Evolutionary conservation across 2,113 vertebrate genomes (phyloP).

Genomic region (Eurystomus gularis): DNA sequence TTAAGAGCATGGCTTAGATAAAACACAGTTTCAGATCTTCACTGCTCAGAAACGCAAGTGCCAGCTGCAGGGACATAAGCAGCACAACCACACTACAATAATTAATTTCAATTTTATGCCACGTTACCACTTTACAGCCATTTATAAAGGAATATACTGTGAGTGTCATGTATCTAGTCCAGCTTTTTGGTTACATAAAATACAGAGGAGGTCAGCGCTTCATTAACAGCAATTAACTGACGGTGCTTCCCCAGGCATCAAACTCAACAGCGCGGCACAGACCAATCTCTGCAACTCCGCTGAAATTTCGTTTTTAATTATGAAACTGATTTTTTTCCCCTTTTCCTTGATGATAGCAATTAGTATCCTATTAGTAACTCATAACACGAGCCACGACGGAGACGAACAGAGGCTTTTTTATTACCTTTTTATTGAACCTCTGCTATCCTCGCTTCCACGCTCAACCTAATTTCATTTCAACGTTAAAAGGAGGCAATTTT

Average conservation of each 20-base stretch:
- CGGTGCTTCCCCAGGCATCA: not conserved
- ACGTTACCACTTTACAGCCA: not conserved
- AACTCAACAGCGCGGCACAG: not conserved
- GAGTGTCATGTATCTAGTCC: not conserved
- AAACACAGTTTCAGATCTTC: not conserved
- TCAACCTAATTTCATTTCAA: not conserved
- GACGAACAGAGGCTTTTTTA: not conserved
- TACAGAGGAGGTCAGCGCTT: not conserved
- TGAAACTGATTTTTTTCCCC: not conserved
- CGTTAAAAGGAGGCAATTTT: not conserved
- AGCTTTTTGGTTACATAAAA: not conserved
- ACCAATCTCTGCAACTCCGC: not conserved
- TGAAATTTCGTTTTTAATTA: not conserved
- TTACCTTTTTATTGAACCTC: not conserved
- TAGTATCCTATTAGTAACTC: not conserved
- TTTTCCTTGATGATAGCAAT: not conserved
- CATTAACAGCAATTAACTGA: not conserved
- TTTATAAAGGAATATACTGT: not conserved
- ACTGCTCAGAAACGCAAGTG: not conserved
- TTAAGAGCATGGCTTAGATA: not conserved
- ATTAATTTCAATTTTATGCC: not conserved
- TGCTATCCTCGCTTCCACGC: not conserved
- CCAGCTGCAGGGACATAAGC: not conserved
- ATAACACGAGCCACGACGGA: rapidly evolving
- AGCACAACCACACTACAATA: not conserved